Evolutionary conservation across 2,113 vertebrate genomes (phyloP).

Genomic region (Balaenoptera acutorostrata): DNA sequence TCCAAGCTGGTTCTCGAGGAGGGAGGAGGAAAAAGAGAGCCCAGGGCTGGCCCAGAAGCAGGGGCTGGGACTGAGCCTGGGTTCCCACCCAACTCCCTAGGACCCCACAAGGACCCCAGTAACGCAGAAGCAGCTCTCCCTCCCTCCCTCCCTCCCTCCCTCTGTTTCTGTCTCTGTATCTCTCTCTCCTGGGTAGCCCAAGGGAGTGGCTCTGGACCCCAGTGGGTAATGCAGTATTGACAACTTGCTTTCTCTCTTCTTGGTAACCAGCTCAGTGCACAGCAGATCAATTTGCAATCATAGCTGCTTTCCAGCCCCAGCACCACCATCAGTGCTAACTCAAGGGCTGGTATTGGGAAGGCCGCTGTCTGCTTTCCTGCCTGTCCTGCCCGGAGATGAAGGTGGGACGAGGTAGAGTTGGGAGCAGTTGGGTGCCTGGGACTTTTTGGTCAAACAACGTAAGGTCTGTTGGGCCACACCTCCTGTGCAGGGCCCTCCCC

Average conservation of each 20-base stretch:
- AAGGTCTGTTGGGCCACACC: background rate
- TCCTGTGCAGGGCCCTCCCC: background rate
- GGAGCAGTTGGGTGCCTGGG: background rate
- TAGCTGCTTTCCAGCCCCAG: background rate
- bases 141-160: background rate
- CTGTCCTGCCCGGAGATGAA: background rate
- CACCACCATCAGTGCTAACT: background rate
- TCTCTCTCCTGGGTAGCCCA: background rate
- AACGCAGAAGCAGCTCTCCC: background rate
- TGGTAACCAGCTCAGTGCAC: background rate
- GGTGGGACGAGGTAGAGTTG: too few species aligned
- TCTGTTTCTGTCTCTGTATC: too few species aligned
- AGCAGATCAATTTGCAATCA: constrained; percentile 55
- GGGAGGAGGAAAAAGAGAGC: background rate
- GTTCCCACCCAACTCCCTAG: background rate
- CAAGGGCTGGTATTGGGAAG: background rate
- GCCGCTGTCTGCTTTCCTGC: background rate
- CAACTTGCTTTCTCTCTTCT: background rate
- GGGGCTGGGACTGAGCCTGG: background rate
- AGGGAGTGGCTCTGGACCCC: background rate
- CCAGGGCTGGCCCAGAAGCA: background rate
- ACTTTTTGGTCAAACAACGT: too few species aligned
- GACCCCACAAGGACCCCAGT: background rate
- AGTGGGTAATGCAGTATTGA: background rate
- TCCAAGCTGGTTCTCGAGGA: background rate